phyloP scores from a whole-genome alignment of 2,888 invertebrate genomes.

The Lysandra coridon region DNA sequence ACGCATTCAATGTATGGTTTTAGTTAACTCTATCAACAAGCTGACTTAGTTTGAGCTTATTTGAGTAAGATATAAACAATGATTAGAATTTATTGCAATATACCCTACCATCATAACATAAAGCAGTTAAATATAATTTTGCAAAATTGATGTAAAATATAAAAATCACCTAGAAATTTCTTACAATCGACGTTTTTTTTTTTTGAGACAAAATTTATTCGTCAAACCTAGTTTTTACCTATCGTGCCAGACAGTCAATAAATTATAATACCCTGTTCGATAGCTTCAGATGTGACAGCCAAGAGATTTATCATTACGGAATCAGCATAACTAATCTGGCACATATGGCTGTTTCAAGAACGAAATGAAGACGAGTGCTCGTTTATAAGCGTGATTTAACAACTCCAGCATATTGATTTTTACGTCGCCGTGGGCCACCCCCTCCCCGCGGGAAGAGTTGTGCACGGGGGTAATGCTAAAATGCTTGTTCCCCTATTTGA shows the following conservation, averaged over 20 bases:
- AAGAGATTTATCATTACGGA: neutral
- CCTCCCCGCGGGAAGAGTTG: conserved; percentile 80
- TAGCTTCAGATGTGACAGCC: neutral
- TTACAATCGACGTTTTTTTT: neutral
- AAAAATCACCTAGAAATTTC: neutral
- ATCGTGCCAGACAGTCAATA: neutral
- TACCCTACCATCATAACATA: too few species aligned
- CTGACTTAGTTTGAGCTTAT: neutral
- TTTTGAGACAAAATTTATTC: neutral
- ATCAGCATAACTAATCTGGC: conserved; percentile 35
- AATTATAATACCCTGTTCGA: neutral
- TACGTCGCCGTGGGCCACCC: conserved; percentile 80
- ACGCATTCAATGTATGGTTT: neutral
- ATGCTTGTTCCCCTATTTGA: conserved; percentile 82
- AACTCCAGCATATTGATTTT: conserved; percentile 86
- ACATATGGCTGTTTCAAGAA: conserved; percentile 74
- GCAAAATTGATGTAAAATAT: too few species aligned
- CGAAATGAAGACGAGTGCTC: conserved; percentile 82
- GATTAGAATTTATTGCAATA: too few species aligned
- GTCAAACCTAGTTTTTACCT: neutral
- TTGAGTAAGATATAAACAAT: too few species aligned
- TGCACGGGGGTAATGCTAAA: conserved; percentile 82
- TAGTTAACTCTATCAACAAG: neutral
- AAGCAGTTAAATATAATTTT: too few species aligned
- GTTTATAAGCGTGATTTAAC: conserved; percentile 87